Evolutionary conservation across 2,113 vertebrate genomes (phyloP).

Genomic region (Scopus umbretta): DNA sequence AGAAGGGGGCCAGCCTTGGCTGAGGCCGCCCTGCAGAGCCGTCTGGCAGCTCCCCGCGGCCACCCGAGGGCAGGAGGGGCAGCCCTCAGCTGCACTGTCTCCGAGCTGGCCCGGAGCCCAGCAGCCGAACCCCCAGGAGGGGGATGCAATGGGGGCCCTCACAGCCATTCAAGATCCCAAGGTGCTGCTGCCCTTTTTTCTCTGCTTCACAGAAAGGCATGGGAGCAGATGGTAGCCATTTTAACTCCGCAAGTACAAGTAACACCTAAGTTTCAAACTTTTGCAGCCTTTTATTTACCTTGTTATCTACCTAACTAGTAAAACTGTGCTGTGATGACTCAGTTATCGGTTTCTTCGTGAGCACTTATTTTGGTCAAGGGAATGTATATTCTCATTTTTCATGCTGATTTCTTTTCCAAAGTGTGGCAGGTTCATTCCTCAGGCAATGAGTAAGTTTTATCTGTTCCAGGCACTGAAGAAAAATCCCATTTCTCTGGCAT

Average conservation of each 20-base stretch:
- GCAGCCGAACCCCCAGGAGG: not conserved
- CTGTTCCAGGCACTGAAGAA: not conserved
- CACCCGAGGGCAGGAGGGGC: not conserved
- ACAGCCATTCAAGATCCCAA: not conserved
- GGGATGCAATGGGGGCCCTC: not conserved
- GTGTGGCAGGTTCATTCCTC: not conserved
- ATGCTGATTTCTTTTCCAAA: not conserved
- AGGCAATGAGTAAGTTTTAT: not conserved
- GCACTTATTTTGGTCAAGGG: not conserved
- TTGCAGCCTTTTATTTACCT: not conserved
- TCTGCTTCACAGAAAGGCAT: not conserved
- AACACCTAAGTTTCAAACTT: not conserved
- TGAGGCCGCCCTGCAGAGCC: not conserved
- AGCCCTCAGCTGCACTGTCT: not conserved
- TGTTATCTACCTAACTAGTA: not conserved
- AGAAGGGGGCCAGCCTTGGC: not conserved
- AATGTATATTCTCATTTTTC: not conserved
- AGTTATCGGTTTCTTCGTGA: not conserved
- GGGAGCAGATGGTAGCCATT: not conserved
- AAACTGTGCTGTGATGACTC: not conserved
- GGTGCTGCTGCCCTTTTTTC: not conserved
- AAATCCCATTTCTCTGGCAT: not conserved
- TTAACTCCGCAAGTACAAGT: not conserved
- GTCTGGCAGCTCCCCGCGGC: not conserved
- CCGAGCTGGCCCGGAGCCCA: not conserved